Evolutionary conservation across 1,140 invertebrate species (phyloP).

Genomic region (Steinernema feltiae): DNA sequence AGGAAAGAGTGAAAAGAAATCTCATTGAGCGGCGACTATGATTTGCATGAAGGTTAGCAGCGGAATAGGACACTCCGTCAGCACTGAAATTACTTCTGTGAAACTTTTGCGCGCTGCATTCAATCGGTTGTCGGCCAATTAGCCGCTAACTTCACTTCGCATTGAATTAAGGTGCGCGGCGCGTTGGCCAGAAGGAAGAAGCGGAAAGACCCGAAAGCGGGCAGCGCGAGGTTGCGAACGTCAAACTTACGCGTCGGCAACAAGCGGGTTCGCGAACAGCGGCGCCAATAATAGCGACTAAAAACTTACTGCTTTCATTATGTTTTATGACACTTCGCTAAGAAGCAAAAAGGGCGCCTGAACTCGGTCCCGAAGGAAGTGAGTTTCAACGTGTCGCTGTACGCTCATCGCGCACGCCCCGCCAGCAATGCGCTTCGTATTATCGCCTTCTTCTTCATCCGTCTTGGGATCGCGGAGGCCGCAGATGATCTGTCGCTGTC

Average conservation of each 20-base stretch:
- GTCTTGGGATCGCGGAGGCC: too few species aligned
- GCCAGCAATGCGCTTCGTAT: too few species aligned
- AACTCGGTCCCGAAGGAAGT: too few species aligned
- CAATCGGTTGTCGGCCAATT: neutral
- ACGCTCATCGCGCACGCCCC: too few species aligned
- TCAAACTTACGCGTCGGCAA: neutral
- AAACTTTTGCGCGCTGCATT: neutral
- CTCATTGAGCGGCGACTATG: neutral
- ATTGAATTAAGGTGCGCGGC: slow-evolving; percentile 1
- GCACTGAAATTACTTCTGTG: neutral
- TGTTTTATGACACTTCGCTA: neutral
- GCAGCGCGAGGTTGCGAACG: neutral
- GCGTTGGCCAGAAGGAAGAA: neutral
- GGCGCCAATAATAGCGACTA: neutral
- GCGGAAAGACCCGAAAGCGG: neutral
- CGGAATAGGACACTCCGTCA: neutral
- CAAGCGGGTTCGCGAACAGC: neutral
- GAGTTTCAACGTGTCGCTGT: too few species aligned
- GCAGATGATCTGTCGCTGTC: too few species aligned
- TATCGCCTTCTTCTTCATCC: too few species aligned
- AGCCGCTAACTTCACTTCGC: neutral
- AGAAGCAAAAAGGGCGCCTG: neutral
- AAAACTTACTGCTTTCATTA: neutral
- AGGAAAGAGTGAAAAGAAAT: neutral
- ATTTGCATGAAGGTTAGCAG: neutral